A percentile compares a stretch with the other conserved stretches of the same genome.
These are phyloP conservation scores for Panopea generosa DNA, from an alignment of 2,888 invertebrate genomes.

Conservation along the genomic window DNA sequence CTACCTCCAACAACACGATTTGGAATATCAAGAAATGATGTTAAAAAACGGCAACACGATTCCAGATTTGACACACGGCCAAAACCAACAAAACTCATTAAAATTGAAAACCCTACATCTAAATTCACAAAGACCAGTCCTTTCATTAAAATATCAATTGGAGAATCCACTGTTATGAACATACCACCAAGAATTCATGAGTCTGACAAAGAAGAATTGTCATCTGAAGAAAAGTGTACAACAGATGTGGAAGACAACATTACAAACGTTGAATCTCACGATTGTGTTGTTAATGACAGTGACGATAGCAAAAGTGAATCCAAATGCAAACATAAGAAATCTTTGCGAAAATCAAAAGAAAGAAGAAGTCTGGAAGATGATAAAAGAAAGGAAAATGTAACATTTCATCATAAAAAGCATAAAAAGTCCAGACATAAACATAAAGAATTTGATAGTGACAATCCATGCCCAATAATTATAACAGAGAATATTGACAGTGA, in stretches of 20 bases:
- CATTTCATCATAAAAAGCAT: slow-evolving; percentile 49
- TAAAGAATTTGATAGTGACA: slow-evolving; percentile 85
- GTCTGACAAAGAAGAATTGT: slow-evolving; percentile 82
- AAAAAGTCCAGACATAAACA: slow-evolving; percentile 87
- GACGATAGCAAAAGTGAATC: slow-evolving; percentile 17
- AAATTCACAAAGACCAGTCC: slow-evolving; percentile 85
- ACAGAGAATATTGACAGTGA: slow-evolving; percentile 62
- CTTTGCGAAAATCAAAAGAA: slow-evolving; percentile 92
- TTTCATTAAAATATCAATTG: slow-evolving; percentile 93
- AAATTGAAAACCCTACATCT: slow-evolving; percentile 33
- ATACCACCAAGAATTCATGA: slow-evolving; percentile 89
- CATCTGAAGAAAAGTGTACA: slow-evolving; percentile 81
- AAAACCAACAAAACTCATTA: slow-evolving; percentile 56
- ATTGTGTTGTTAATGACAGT: slow-evolving; percentile 20
- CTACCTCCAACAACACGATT: not conserved
- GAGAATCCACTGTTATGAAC: slow-evolving; percentile 93
- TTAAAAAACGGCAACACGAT: not conserved
- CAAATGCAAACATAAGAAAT: slow-evolving; percentile 88
- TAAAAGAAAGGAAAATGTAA: slow-evolving; percentile 4
- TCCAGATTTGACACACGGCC: not conserved
- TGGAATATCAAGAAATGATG: slow-evolving; percentile 2
- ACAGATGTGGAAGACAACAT: slow-evolving; percentile 68
- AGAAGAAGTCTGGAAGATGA: slow-evolving; percentile 74
- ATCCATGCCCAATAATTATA: slow-evolving; percentile 44
- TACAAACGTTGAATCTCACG: slow-evolving; percentile 45